Base-by-base conservation (phyloP, 2,113 vertebrate genomes). In the Seriola dumerili region DNA sequence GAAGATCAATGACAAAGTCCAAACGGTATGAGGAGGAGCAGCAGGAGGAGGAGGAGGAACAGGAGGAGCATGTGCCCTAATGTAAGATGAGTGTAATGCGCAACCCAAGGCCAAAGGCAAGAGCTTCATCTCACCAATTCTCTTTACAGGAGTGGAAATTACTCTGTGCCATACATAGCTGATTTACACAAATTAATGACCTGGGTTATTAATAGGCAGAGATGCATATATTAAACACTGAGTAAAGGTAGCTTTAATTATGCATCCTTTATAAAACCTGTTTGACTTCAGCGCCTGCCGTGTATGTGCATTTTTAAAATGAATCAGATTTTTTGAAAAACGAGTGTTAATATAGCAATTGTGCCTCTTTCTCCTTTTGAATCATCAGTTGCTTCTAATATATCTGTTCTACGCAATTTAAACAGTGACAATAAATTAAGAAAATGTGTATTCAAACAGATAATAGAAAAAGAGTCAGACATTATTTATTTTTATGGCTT, bases 221-320 rank as follows among this genome's bases (percentile, higher is more conserved):
- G 80, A 85, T 88, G 90, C 93, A 92, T 94, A 88, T 94, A 93
- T 94, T 92, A 94, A 94, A 91, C 92, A 94, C 85, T 85, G 91
- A 92, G 90, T 92, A 94, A 95, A 95, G 89, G 93, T 95, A 94
- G 85, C 88, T 92, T 94, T 93, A 94, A 95, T 95, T 93, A 94
- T 94, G 91, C 85, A 95, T 91, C 78, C 83, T 88, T 92, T 89
- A 90, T 90, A 90, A 92, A 95, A 88, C 90, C 91, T 92, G 91
- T 94, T 93, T 93, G 89, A 93, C 90, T 91, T 90, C 80, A 57
- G 78, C 13, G 38, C 72, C 80, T 63, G 76, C 36, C 32, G 74
- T 36, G 55, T 64, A 78, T 74, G 81, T 89, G 84, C 78, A 73
- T 87, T 88, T 90, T 85, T 2, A 72, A 89, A 80, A 82, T 91